Evolutionary conservation across 30 jellyfish, hydroid and myxozoan genomes (phyloP).

Genomic region (Turritopsis rubra): DNA sequence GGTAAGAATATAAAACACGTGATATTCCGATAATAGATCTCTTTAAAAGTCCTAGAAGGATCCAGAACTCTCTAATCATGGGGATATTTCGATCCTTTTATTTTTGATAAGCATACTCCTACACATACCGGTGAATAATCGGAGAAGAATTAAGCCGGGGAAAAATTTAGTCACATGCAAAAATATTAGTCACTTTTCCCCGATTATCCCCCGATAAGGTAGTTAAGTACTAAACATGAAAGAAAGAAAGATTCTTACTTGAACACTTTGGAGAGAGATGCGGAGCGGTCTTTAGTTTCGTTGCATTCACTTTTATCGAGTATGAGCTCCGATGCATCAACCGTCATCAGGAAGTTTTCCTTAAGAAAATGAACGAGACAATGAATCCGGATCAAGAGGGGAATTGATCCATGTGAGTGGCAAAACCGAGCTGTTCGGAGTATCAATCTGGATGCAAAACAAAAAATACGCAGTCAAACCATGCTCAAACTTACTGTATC

Average conservation of each 20-base stretch:
- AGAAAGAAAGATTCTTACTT: constrained; percentile 32
- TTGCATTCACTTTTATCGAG: constrained; percentile 50
- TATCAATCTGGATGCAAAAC: too few species aligned
- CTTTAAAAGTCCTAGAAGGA: too few species aligned
- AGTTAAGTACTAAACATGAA: not conserved
- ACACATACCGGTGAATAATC: not conserved
- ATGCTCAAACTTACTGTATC: constrained; percentile 81
- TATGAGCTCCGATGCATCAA: constrained; percentile 75
- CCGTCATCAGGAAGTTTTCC: constrained; percentile 76
- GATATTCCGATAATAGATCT: too few species aligned
- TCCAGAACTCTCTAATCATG: too few species aligned
- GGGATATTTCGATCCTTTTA: too few species aligned
- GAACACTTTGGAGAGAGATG: constrained; percentile 72
- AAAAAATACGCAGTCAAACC: too few species aligned
- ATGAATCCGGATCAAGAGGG: not conserved
- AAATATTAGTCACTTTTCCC: too few species aligned
- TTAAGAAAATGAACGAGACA: not conserved
- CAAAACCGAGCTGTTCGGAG: too few species aligned
- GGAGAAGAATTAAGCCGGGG: not conserved
- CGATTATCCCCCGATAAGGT: too few species aligned
- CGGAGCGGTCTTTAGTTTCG: constrained; percentile 40
- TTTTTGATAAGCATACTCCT: not conserved
- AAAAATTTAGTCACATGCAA: too few species aligned
- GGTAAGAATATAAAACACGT: not conserved
- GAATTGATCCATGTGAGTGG: too few species aligned